These are phyloP conservation scores for Akabosia matsudoensis DNA, from an alignment of 1,140 invertebrate genomes.

Conservation along the genomic window DNA sequence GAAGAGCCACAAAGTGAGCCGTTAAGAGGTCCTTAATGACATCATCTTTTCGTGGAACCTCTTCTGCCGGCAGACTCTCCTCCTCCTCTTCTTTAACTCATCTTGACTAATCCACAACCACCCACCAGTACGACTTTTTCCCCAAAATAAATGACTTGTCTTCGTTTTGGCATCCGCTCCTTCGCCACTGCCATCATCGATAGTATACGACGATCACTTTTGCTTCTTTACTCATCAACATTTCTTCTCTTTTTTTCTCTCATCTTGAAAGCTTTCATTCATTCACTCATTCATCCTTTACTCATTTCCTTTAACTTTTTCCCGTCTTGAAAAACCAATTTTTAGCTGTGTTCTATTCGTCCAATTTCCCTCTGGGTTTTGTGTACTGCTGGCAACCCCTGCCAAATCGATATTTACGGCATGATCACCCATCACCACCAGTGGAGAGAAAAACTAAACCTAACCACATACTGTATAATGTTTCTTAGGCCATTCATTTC, in stretches of 20 bases:
- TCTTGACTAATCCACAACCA: background rate
- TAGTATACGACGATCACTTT: background rate
- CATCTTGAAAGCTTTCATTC: conserved; percentile 6
- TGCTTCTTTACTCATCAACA: background rate
- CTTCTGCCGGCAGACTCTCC: background rate
- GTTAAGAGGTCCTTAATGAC: background rate
- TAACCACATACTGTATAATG: background rate
- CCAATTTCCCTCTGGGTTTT: background rate
- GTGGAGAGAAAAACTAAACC: background rate
- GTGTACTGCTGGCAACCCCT: background rate
- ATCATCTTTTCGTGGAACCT: background rate
- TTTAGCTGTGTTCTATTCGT: background rate
- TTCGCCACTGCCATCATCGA: background rate
- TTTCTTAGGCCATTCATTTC: too few relatives aligned
- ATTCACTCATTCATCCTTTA: background rate
- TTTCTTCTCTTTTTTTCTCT: background rate
- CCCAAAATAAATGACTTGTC: conserved; percentile 2
- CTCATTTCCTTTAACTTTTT: background rate
- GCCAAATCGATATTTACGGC: background rate
- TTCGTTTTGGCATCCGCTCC: conserved; percentile 5
- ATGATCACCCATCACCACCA: background rate
- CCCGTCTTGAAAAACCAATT: background rate
- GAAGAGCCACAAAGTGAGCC: background rate
- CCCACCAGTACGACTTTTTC: background rate
- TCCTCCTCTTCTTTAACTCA: background rate